Percentiles rank a stretch among this genome's conserved stretches.
These are phyloP conservation scores for Falco concolor DNA, from an alignment of 2,797 vertebrate species.

Conservation along the genomic window DNA sequence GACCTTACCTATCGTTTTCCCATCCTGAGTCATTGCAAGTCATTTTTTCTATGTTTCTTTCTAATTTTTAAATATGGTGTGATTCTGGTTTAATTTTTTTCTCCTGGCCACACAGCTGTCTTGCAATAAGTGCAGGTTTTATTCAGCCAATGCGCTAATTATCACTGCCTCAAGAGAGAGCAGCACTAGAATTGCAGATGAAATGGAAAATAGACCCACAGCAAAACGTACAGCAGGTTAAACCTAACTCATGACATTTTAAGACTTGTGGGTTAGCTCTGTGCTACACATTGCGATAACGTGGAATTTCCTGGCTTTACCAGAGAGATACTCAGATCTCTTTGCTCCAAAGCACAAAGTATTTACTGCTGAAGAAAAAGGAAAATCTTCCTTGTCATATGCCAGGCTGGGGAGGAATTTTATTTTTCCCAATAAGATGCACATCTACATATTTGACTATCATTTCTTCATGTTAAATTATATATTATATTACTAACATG, in stretches of 20 bases:
- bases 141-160: neutral
- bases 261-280: neutral
- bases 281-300: neutral
- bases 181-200: neutral
- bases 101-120: neutral
- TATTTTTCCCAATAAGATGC: neutral
- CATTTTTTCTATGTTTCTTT: neutral
- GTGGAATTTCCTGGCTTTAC: neutral
- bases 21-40: neutral
- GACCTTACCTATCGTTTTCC: slow-evolving; percentile 2
- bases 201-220: neutral
- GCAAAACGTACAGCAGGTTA: slow-evolving; percentile 1
- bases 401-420: neutral
- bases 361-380: neutral
- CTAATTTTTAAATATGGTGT: neutral
- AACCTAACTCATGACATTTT: neutral
- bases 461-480: neutral
- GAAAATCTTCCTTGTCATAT: neutral
- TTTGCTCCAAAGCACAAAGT: neutral
- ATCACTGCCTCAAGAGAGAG: neutral
- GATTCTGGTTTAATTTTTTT: neutral
- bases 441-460: neutral
- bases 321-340: neutral
- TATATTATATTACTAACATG: neutral
- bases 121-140: neutral